Conservation (phyloP, 2,888 invertebrate species). For the Trissolcus japonicus region DNA sequence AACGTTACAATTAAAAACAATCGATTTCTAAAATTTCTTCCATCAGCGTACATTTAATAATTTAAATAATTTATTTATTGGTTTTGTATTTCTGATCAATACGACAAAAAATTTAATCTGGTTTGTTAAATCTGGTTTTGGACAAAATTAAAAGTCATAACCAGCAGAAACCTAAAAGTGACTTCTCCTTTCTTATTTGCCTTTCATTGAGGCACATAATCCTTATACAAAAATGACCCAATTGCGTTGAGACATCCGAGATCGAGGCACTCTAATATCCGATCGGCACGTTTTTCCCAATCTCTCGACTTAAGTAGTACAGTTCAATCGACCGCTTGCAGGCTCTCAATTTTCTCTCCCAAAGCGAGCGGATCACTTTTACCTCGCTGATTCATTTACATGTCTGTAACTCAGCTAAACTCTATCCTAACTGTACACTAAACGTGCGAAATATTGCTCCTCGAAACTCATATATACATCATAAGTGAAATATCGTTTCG, state of each 20-base stretch:
- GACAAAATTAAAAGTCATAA: no score
- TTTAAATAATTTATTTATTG: no score
- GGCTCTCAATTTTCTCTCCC: conserved; percentile 33
- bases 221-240: not conserved
- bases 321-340: conserved; percentile 7
- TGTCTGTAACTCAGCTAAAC: conserved; percentile 21
- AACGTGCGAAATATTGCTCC: conserved; percentile 24
- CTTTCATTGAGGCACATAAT: no score
- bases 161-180: no score
- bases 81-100: no score
- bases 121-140: no score
- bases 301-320: conserved; percentile 32
- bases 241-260: not conserved
- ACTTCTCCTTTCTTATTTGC: no score
- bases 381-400: conserved; percentile 33
- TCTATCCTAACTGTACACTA: conserved; percentile 14
- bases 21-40: no score
- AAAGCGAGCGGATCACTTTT: conserved; percentile 38
- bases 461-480: not conserved
- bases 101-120: no score
- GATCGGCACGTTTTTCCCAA: conserved; percentile 4
- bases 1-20: no score
- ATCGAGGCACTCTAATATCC: conserved; percentile 4
- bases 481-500: conserved; percentile 15
- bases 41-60: no score